Percentiles rank a stretch among this genome's conserved stretches.
phyloP scores from a whole-genome alignment of 92 coral and sea anemone genomes.

The Umimayanthus kanabou region DNA sequence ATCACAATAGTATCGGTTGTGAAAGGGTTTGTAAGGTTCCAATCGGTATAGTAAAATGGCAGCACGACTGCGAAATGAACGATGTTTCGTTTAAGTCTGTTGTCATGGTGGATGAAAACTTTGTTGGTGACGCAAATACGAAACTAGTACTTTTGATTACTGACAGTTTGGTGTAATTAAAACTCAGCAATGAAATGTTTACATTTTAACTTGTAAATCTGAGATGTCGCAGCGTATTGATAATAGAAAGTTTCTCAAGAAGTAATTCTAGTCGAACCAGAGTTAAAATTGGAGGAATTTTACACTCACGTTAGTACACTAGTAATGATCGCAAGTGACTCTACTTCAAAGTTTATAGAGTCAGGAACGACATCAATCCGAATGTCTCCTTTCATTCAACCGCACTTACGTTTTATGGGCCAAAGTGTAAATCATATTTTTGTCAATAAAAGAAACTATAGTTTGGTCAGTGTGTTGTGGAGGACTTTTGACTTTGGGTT shows the following conservation, averaged over 20 bases:
- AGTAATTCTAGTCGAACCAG: neutral
- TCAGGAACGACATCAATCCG: neutral
- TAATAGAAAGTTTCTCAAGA: slow-evolving; percentile 8
- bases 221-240: neutral
- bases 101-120: slow-evolving; percentile 13
- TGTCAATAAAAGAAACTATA: slow-evolving; percentile 23
- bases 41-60: neutral
- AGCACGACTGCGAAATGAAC: neutral
- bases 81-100: neutral
- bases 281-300: neutral
- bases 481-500: slow-evolving; percentile 15
- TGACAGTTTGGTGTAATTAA: slow-evolving; percentile 31
- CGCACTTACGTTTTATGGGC: neutral
- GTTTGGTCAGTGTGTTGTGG: neutral
- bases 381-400: neutral
- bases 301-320: neutral
- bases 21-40: too few species aligned
- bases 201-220: neutral
- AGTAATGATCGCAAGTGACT: too few species aligned
- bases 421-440: slow-evolving; percentile 24
- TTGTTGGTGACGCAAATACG: slow-evolving; percentile 7
- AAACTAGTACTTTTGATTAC: neutral
- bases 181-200: slow-evolving; percentile 9
- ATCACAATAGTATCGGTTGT: neutral
- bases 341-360: neutral